Evolutionary conservation across 2,113 vertebrate species (phyloP), one percentile per base, ranked within the genome.

Genomic region (Xenus cinereus): DNA sequence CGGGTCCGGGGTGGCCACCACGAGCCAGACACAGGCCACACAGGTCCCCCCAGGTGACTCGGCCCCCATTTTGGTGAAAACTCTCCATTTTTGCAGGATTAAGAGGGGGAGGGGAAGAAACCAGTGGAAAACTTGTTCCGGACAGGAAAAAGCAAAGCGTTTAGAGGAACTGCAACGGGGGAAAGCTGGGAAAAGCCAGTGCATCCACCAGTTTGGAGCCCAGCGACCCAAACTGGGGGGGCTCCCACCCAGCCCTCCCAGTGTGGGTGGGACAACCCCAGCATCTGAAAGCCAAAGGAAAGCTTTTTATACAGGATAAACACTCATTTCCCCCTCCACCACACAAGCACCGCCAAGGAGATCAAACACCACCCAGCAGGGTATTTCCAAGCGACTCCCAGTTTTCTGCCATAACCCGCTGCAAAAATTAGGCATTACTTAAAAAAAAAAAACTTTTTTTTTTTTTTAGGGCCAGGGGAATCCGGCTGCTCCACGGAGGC

Each of bases 91-190:
- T 43, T 26, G 41, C 30, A 54, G 91, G 91, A 97, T 96, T 95
- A 96, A 93, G 91, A 95, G 89, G 85, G 71, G 89, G 92, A 87
- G 87, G 86, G 89, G 90, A 87, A 89, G 1, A 14, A 87, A 56
- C 37, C 93, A 81, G 93, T 27, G 87, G 88, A 97, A 98, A 97
- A 96, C 93, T 97, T 91, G 95, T 28, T 96, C 95, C 18, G 45
- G 95, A 83, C 85, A 97, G 96, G 94, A 97, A 96, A 97, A 95
- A 59, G 69, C 69, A 28, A 93, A 69, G 10, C 6, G 27, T 43
- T 96, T 46, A 57, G 48, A 76, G 80, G 87, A 96, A 57, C 77
- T 89, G 67, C 33, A 27, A 32, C 2, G 51, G 81, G n/a, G 71
- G 33, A 81, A 66, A 74, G 41, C 15, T 12, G 51, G 39, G 87